Evolutionary conservation across 2,797 vertebrate genomes (phyloP), one percentile per base, ranked within the genome.

Genomic region (Apogon talboti): DNA sequence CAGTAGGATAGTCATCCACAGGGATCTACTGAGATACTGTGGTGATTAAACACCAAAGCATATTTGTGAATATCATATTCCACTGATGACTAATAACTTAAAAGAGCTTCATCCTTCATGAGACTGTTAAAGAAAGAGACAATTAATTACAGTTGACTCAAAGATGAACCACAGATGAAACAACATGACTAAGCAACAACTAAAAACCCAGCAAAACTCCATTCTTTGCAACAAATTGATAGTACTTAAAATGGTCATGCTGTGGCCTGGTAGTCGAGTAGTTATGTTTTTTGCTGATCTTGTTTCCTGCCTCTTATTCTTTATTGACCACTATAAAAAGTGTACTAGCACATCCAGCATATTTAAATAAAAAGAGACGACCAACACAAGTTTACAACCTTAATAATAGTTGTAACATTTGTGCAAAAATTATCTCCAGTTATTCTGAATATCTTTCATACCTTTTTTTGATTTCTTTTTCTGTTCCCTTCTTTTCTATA

Each of bases 181-280:
- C 28, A 4, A 44, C 15, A 46, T 47, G 44, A 53, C 18, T 24
- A 24, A 63, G 43, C 21, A 33, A 11, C 21, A 42, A 28, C 7
- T 43, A 38, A 18, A 35, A 35, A 35, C 7, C 7, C 33, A 52
- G 37, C 33, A 66, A 52, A 15, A 47, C 30, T 50, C 45, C 56
- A 63, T 24, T 30, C 59, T 56, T 51, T 66, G 66, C 50, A 7
- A 42, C 21, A 33, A 46, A 40, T 45, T 66, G 44, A 15, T 44
- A 43, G 41, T 1, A 47, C 28, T 41, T 43, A 44, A 69, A 35
- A 10, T 35, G 7, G 10, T 35, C 9, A 35, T 10, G 9, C 7
- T 8, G 33, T 35, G 3, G 33, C 8, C 9, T 35, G 8, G 33
- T 10, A 8, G 33, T 35, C 3, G 33, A 35, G 1, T 35, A 21